Conservation (phyloP, 2,888 invertebrate species). For the Hydraecia micacea region DNA sequence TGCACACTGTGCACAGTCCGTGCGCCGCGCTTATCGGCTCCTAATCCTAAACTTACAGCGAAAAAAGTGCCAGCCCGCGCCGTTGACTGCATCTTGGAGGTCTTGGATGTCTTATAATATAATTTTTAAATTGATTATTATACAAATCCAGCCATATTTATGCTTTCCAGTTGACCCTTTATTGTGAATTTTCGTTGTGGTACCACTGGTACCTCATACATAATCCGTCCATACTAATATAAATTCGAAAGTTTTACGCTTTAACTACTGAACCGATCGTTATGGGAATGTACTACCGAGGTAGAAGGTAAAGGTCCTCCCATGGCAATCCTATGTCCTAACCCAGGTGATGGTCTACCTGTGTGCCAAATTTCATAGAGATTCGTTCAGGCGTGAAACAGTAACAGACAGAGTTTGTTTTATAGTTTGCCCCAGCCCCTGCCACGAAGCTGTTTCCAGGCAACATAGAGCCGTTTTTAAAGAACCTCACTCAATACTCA, state of each 20-base stretch:
- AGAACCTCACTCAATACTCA: no score
- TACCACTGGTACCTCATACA: neutral
- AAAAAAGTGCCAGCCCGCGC: neutral
- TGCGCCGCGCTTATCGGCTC: neutral
- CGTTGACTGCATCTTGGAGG: no score
- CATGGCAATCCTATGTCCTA: neutral
- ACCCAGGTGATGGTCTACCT: neutral
- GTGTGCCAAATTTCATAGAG: neutral
- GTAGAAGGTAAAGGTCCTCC: neutral
- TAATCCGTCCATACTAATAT: neutral
- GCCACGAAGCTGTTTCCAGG: no score
- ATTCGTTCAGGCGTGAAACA: neutral
- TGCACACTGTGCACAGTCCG: neutral
- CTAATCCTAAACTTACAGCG: neutral
- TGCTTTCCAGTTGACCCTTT: neutral
- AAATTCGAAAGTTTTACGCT: neutral
- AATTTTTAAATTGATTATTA: neutral
- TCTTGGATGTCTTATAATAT: neutral
- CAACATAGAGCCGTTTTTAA: no score
- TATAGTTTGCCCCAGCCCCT: neutral
- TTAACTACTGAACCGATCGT: neutral
- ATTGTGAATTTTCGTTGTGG: neutral
- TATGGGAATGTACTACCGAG: neutral
- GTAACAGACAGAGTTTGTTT: no score
- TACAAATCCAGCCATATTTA: conserved; percentile 1